phyloP scores from a whole-genome alignment of 2,888 invertebrate species.

The Thereva nobilitata region DNA sequence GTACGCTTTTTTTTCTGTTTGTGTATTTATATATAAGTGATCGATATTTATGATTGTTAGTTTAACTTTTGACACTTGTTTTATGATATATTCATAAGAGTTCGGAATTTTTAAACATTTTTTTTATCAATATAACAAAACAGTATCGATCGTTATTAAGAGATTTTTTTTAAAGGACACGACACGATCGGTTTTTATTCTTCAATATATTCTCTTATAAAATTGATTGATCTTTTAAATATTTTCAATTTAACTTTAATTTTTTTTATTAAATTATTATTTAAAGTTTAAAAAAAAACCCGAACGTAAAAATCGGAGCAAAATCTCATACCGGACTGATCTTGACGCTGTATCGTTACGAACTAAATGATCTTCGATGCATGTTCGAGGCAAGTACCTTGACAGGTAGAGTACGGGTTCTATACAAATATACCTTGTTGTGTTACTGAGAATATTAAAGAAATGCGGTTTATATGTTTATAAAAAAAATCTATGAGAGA shows the following conservation, averaged over 20 bases:
- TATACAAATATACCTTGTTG: slow-evolving; percentile 13
- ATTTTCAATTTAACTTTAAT: too few species aligned
- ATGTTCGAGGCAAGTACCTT: slow-evolving; percentile 19
- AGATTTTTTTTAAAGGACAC: too few species aligned
- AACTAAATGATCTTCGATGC: slow-evolving; percentile 29
- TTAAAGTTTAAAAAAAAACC: too few species aligned
- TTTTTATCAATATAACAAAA: slow-evolving; percentile 14
- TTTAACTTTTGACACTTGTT: slow-evolving; percentile 35
- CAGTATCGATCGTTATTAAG: too few species aligned
- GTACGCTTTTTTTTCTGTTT: slow-evolving; percentile 14
- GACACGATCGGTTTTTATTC: too few species aligned
- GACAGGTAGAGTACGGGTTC: slow-evolving; percentile 19
- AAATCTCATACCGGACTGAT: slow-evolving; percentile 28
- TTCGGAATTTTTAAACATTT: slow-evolving; percentile 1
- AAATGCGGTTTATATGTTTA: too few species aligned
- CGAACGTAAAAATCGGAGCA: slow-evolving; percentile 6
- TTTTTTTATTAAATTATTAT: too few species aligned
- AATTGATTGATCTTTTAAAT: too few species aligned
- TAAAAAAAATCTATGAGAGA: too few species aligned
- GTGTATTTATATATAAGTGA: slow-evolving; percentile 21
- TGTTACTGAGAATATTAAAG: not conserved
- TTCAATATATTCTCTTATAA: too few species aligned
- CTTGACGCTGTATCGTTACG: slow-evolving; percentile 28
- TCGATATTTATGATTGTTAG: slow-evolving; percentile 37
- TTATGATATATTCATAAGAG: slow-evolving; percentile 24